Conservation (phyloP, 2,797 vertebrate species). For the Danio aesculapii region DNA sequence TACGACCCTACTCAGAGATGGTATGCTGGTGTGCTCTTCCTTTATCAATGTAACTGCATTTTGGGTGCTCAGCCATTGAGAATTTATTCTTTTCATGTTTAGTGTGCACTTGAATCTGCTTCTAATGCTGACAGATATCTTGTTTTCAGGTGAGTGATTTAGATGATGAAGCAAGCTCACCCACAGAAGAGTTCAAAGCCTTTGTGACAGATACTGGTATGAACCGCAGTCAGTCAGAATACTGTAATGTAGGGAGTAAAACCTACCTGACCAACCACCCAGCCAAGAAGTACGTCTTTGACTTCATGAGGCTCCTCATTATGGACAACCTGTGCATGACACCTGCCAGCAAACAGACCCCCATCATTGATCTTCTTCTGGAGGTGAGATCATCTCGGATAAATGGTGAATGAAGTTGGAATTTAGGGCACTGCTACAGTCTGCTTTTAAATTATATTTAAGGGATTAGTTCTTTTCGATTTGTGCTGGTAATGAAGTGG, state of each 20-base stretch:
- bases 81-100: neutral
- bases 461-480: neutral
- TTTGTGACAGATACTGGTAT: conserved; percentile 93
- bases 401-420: neutral
- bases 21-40: conserved; percentile 70
- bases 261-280: conserved; percentile 97
- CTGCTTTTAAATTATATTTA: neutral
- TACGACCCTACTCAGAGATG: conserved; percentile 98
- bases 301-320: conserved; percentile 98
- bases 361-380: conserved; percentile 92
- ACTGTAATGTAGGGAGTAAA: conserved; percentile 96
- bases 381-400: conserved; percentile 80
- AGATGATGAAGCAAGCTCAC: conserved; percentile 94
- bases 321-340: conserved; percentile 97
- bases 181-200: conserved; percentile 96
- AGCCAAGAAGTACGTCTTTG: conserved; percentile 97
- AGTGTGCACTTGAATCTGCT: neutral
- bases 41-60: neutral
- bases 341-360: conserved; percentile 96
- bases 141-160: conserved; percentile 89
- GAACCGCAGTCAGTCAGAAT: conserved; percentile 99
- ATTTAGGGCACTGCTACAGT: neutral
- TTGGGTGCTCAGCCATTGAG: neutral
- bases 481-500: neutral
- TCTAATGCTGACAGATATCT: neutral